Evolutionary conservation across 2,113 vertebrate genomes (phyloP).

Genomic region (Dicentrarchus labrax): DNA sequence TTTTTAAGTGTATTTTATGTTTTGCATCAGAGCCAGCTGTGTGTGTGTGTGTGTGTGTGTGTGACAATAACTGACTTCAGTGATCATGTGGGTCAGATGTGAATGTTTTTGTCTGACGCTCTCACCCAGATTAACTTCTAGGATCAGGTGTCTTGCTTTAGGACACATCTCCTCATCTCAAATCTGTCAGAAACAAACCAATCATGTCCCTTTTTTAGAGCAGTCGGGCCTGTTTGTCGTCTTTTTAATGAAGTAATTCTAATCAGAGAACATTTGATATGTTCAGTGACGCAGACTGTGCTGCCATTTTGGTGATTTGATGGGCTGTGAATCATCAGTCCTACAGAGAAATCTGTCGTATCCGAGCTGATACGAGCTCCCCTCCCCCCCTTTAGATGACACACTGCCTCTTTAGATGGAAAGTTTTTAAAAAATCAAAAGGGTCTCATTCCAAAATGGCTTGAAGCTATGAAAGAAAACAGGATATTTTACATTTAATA

Average conservation of each 20-base stretch:
- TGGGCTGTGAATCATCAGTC: neutral
- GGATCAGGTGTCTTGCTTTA: slow-evolving; percentile 25
- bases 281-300: neutral
- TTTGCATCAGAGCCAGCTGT: neutral
- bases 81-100: slow-evolving; percentile 10
- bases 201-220: neutral
- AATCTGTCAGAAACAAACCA: neutral
- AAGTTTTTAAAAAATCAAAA: neutral
- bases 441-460: slow-evolving; percentile 21
- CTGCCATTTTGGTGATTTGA: neutral
- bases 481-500: neutral
- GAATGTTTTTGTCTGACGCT: neutral
- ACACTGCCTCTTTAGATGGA: slow-evolving; percentile 21
- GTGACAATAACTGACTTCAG: neutral
- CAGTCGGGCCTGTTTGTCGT: neutral
- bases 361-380: neutral
- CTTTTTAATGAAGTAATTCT: slow-evolving; percentile 2
- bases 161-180: neutral
- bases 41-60: neutral
- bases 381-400: neutral
- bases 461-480: neutral
- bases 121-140: neutral
- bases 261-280: neutral
- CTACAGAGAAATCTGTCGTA: slow-evolving; percentile 1
- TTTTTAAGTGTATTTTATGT: neutral